phyloP scores from a whole-genome alignment of 2,113 vertebrate genomes.

The Dinomys branickii region DNA sequence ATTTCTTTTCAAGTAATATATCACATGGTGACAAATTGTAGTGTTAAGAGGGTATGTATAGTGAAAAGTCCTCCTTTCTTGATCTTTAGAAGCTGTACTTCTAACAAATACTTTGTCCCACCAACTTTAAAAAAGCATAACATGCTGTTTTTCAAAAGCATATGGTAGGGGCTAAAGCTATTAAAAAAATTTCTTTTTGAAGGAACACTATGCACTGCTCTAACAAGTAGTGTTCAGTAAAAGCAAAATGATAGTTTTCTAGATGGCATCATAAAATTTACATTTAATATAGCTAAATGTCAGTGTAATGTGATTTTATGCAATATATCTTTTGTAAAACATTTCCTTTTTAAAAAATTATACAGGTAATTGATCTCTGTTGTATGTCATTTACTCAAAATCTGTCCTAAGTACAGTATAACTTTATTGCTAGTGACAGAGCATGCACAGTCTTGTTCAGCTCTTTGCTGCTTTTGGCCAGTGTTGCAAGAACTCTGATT shows the following conservation, averaged over 20 bases:
- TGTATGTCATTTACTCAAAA: constrained; percentile 80
- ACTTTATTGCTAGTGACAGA: constrained; percentile 78
- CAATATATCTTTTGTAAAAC: constrained; percentile 79
- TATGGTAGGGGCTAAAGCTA: constrained; percentile 53
- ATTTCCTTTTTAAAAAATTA: constrained; percentile 76
- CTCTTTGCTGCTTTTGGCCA: constrained; percentile 79
- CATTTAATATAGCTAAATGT: constrained; percentile 79
- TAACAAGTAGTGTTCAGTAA: constrained; percentile 78
- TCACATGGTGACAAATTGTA: constrained; percentile 41
- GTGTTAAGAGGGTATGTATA: background rate
- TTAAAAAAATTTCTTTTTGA: constrained; percentile 67
- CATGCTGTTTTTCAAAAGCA: constrained; percentile 60
- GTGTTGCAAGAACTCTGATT: constrained; percentile 78
- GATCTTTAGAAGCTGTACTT: constrained; percentile 2
- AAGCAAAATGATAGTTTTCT: constrained; percentile 78
- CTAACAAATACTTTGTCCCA: constrained; percentile 64
- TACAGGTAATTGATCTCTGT: constrained; percentile 79
- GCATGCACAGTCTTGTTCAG: constrained; percentile 75
- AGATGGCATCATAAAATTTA: constrained; percentile 75
- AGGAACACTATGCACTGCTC: constrained; percentile 81
- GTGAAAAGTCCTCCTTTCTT: constrained; percentile 35
- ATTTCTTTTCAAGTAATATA: background rate
- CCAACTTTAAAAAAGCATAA: constrained; percentile 59
- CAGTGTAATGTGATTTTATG: constrained; percentile 80
- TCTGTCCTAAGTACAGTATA: constrained; percentile 73